Evolutionary conservation across 2,797 vertebrate species (phyloP).

Genomic region (Erpetoichthys calabaricus): DNA sequence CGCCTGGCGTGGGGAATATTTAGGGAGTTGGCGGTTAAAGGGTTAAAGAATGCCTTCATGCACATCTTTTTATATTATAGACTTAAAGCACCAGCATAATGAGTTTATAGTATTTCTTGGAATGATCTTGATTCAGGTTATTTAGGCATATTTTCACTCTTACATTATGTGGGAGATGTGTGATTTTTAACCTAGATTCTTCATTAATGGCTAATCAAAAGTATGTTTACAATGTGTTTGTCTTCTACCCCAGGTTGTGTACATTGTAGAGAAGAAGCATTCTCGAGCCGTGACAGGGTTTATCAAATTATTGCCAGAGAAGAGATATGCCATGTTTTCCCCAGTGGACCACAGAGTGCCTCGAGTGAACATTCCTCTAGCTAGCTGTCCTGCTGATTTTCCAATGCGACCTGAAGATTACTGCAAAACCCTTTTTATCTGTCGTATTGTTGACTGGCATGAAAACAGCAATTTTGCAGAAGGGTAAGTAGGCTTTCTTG

Average conservation of each 20-base stretch:
- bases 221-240: neutral
- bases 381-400: slow-evolving; percentile 76
- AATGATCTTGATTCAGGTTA: no score
- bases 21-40: no score
- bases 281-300: slow-evolving; percentile 79
- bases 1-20: no score
- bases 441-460: slow-evolving; percentile 77
- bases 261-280: slow-evolving; percentile 83
- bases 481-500: slow-evolving; percentile 53
- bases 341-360: slow-evolving; percentile 89
- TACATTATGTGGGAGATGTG: no score
- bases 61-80: no score
- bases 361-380: slow-evolving; percentile 68
- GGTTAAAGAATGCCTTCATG: no score
- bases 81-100: no score
- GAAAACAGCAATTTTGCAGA: slow-evolving; percentile 78
- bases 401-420: slow-evolving; percentile 59
- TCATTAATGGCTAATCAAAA: no score
- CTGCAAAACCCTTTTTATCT: slow-evolving; percentile 72
- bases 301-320: slow-evolving; percentile 77
- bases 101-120: no score
- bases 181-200: no score
- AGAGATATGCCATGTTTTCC: slow-evolving; percentile 80
- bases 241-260: slow-evolving; percentile 64
- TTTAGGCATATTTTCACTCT: no score